Percentiles rank a stretch among this genome's conserved stretches.
Conservation (phyloP, 2,113 vertebrate species). For the Polypterus bichir region DNA sequence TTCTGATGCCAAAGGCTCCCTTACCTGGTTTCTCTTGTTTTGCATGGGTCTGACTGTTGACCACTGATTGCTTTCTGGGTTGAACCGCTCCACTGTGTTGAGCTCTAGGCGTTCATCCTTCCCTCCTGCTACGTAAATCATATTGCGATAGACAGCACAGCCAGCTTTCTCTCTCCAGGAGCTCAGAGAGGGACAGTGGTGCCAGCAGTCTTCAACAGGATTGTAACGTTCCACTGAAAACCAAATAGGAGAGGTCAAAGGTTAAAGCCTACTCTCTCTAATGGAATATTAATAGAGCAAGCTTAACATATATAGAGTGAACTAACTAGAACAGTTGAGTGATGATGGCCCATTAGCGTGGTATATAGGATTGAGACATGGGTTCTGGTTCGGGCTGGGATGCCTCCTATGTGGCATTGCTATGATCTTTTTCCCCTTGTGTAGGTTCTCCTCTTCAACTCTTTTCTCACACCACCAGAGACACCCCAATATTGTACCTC, state of each 20-base stretch:
- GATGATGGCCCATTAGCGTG: too few species aligned
- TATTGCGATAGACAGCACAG: constrained; percentile 31
- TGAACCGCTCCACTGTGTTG: constrained; percentile 32
- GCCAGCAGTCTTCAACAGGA: constrained; percentile 36
- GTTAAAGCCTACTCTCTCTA: too few species aligned
- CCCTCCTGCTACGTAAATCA: constrained; percentile 39
- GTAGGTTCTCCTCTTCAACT: too few species aligned
- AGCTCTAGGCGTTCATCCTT: constrained; percentile 40
- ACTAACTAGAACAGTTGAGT: too few species aligned
- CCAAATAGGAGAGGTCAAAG: not conserved
- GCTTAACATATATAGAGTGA: too few species aligned
- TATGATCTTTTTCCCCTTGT: too few species aligned
- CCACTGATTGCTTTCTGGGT: constrained; percentile 32
- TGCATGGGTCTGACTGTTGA: constrained; percentile 34
- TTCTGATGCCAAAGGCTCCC: not conserved
- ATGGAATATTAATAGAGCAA: too few species aligned
- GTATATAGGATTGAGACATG: too few species aligned
- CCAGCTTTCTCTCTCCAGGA: constrained; percentile 36
- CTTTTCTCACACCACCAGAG: too few species aligned
- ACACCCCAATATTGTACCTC: too few species aligned
- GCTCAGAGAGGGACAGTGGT: constrained; percentile 30
- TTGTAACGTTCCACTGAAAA: constrained; percentile 41
- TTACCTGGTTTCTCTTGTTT: constrained; percentile 34
- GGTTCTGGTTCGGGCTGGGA: too few species aligned
- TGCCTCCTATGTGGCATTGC: too few species aligned